Evolutionary conservation across 1,140 invertebrate species (phyloP), one percentile per base, ranked within the genome.

Genomic region (Drosophila bipectinata): DNA sequence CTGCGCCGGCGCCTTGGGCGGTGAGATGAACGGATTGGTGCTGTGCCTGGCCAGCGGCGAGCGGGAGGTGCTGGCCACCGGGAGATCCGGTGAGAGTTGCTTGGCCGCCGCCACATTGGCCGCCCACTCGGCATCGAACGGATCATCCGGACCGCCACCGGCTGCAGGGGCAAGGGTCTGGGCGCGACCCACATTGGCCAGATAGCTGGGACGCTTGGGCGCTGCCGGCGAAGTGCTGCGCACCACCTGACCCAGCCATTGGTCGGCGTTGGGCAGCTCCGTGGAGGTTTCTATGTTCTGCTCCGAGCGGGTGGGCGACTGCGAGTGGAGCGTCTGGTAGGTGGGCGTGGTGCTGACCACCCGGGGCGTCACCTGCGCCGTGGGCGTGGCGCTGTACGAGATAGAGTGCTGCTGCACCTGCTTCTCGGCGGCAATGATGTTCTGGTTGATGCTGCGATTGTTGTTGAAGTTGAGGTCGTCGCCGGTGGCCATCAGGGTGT

Each of bases 111-210:
- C 85, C 28, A 92, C 89, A 71, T 82, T 83, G 24, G 85, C 95
- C 1, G 95, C 96, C 97, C 97, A 97, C 81, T 97, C 97, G 5
- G 96, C 96, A 91, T 97, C 96, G 85, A 97, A 97, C 0, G 97
- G 97, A 93, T 98, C 97, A 49, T 76, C 80, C 0, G 49, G 57
- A n/a, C 51, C 53, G 1, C 57, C 55, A 8, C 37, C 32, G 63
- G 91, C 71, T 90, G 44, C 90, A 10, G 94, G 93, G 52, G 94
- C 94, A 5, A 94, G 63, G 0, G 94, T 94, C 51, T 94, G 93
- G 0, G 94, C 93, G 1, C 94, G 93, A 8, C 95, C 94, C 79
- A 95, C 95, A 48, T 94, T 81, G 64, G 51, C 77, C 63, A 90
- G 37, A 28, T 82, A 95, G 90, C 24, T 95, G 93, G 93, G 92